Percentiles rank a stretch among this genome's conserved stretches.
phyloP scores from a whole-genome alignment of 2,888 invertebrate species.

The Andrena praecox region DNA sequence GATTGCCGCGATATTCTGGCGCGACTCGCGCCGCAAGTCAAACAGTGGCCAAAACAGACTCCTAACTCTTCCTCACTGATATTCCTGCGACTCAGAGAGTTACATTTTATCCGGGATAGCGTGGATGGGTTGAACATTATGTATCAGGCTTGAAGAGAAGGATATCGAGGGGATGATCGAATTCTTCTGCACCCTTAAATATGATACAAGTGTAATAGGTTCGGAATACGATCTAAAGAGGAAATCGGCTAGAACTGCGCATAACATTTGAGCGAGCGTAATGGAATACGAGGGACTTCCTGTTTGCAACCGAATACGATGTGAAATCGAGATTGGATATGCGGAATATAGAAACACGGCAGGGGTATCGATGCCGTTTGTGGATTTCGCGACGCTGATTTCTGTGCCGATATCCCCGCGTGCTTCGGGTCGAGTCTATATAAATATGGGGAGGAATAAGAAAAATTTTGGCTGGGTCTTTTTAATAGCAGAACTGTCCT shows the following conservation, averaged over 20 bases:
- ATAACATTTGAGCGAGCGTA: background rate
- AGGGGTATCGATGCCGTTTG: background rate
- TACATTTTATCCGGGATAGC: background rate
- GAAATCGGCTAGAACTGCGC: background rate
- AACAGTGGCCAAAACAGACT: background rate
- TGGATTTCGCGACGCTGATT: background rate
- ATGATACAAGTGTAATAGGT: background rate
- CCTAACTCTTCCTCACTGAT: background rate
- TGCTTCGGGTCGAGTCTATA: too few relatives aligned
- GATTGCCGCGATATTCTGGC: background rate
- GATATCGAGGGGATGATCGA: background rate
- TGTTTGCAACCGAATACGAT: background rate
- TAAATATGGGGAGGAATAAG: too few relatives aligned
- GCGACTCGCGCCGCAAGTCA: background rate
- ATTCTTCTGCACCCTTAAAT: background rate
- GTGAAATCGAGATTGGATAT: background rate
- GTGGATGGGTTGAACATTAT: background rate
- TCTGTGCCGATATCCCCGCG: too few relatives aligned
- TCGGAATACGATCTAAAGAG: background rate
- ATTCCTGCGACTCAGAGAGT: too few relatives aligned
- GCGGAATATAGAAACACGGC: background rate
- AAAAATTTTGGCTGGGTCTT: too few relatives aligned
- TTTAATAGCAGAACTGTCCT: too few relatives aligned
- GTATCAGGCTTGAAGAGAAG: background rate
- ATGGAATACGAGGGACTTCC: background rate